Evolutionary conservation across 2,113 vertebrate species (phyloP).

Genomic region (Pogonocichla stellata): DNA sequence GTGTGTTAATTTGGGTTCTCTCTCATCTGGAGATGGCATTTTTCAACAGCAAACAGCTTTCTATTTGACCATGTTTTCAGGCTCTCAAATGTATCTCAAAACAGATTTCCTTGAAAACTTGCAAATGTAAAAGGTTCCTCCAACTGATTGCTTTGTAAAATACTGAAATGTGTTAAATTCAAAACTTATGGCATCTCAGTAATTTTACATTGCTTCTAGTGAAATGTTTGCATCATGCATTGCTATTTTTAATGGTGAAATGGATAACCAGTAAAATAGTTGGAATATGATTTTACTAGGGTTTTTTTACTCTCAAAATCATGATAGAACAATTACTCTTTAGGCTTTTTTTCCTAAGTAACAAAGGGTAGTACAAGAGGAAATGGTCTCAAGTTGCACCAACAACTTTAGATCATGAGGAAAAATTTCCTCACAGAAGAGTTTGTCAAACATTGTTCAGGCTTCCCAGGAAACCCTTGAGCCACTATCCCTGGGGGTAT

Average conservation of each 20-base stretch:
- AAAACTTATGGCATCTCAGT: neutral
- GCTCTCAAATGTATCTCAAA: neutral
- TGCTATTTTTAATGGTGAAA: neutral
- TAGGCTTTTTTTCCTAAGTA: neutral
- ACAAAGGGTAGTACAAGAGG: neutral
- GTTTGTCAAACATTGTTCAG: neutral
- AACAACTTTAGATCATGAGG: neutral
- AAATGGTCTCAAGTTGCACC: neutral
- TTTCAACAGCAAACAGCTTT: neutral
- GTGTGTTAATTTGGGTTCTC: neutral
- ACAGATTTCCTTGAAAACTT: neutral
- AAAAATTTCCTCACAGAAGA: neutral
- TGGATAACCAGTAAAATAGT: neutral
- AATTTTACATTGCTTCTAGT: neutral
- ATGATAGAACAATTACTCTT: neutral
- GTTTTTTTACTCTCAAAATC: neutral
- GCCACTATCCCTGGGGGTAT: fast-evolving
- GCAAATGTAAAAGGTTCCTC: neutral
- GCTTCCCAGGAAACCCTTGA: neutral
- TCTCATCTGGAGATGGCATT: neutral
- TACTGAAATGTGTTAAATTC: neutral
- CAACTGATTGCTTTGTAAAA: neutral
- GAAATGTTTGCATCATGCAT: neutral
- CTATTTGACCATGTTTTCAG: neutral
- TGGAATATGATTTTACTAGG: neutral